A percentile compares a stretch with the other conserved stretches of the same genome.
Conservation (phyloP, 2,113 vertebrate genomes). For the Eubucco bourcierii region DNA sequence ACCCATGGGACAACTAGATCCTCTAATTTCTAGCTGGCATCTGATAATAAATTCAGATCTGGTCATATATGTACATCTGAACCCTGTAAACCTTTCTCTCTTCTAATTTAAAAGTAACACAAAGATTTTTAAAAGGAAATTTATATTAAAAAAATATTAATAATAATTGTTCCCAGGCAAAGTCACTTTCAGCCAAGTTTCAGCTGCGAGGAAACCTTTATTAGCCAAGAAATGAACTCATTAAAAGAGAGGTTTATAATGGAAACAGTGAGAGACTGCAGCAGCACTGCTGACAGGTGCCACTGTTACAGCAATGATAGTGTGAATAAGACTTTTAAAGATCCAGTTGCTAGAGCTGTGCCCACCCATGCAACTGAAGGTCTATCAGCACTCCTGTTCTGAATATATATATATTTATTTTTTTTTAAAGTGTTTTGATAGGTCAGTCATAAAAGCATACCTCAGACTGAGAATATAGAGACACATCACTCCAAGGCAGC, state of each 20-base stretch:
- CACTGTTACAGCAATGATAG: not conserved
- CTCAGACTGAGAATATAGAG: not conserved
- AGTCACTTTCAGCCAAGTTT: constrained; percentile 48
- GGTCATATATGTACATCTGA: not conserved
- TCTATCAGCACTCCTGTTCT: not conserved
- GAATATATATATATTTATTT: too few relatives aligned
- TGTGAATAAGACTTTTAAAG: constrained; percentile 1
- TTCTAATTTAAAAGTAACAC: constrained; percentile 43
- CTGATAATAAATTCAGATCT: not conserved
- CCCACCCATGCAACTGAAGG: constrained; percentile 49
- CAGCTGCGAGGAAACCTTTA: constrained; percentile 40
- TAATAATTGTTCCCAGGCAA: constrained; percentile 47
- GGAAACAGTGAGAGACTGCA: constrained; percentile 10
- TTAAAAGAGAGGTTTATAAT: constrained; percentile 41
- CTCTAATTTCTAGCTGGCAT: not conserved
- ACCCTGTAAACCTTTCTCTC: not conserved
- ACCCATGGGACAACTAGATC: not conserved
- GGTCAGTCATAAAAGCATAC: not conserved
- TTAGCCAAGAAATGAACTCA: constrained; percentile 41
- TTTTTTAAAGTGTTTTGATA: not conserved
- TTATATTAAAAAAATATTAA: constrained; percentile 24
- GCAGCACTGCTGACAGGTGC: constrained; percentile 36
- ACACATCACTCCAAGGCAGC: not conserved
- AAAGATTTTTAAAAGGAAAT: constrained; percentile 37
- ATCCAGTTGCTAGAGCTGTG: not conserved